Base-by-base conservation (phyloP, 2,797 vertebrate genomes). In the Sebastes oblongus region DNA sequence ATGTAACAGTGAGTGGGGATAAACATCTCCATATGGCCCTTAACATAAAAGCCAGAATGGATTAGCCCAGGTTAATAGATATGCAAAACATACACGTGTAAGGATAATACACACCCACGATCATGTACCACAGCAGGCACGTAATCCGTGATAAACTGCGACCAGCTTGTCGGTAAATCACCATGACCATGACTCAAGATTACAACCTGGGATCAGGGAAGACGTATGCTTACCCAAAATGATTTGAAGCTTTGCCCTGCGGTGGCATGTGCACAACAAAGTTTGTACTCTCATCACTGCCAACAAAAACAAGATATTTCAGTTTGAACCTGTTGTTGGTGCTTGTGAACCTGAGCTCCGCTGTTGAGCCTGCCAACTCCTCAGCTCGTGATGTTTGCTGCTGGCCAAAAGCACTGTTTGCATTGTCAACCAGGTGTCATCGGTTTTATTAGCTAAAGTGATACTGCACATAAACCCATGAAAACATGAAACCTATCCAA, bases 31-130 rank as follows among this genome's bases (percentile, higher is more conserved):
- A 82, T 89, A 86, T 78, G 81, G 79, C 58, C 68, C 56, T 11
- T 24, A 62, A 62, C 56, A 75, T 78, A 72, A 87, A 81, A 75
- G 61, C 34, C 62, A 64, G 52, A 39, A 75, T 42, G 58, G 79
- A 84, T 91, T 80, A 86, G 29, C 52, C 10, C 78, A 87, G 84
- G 81, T 90, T 84, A 82, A 83, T 66, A 66, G 65, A 83, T 67
- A 83, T 71, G 80, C 67, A 85, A 83, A 82, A 24, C 39, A 50
- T 18, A 82, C 81, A 61, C 8, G 29, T 81, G 78, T 72, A 72
- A 62, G 67, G 59, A 74, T 75, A 78, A 88, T 68, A 66, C 55
- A 64, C 14, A 73, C 82, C 74, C 72, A 77, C 67, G 10, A 46
- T 2, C 16, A 9, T 42, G 78, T 24, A 14, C 39, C 66, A 14